Base-by-base conservation (phyloP, 2,888 invertebrate genomes). In the Glaucopsyche alexis region DNA sequence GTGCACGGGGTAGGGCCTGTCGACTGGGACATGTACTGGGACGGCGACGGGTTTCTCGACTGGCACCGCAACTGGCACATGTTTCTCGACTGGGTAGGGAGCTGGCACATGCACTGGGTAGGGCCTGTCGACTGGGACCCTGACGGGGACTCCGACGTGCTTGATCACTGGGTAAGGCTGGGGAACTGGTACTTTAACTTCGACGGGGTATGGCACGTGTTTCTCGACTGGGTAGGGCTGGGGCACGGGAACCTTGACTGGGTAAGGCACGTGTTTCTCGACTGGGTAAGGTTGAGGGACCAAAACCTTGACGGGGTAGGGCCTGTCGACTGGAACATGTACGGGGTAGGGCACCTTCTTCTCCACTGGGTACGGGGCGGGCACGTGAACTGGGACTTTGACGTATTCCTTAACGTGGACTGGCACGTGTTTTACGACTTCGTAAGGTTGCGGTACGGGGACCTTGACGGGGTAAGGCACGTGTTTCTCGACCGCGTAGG, bases 261-360 rank as follows among this genome's bases (percentile, higher is more conserved):
- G 96, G 85, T 95, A 94, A 50, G 95, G 96, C 14, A 96, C 87
- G 84, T 95, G 95, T 86, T 96, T 96, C 87, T 96, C 96, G 19
- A 96, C 96, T 77, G 96, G 96, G 90, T 96, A 96, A 79, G 96
- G 96, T 81, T 96, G 96, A 75, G 96, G 96, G 73, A 96, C 96
- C 73, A 94, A 91, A 73, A 96, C 96, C 90, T 96, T 96, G 80
- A 96, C 96, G 82, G 96, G 96, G 86, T 95, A 95, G 75, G 96
- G 96, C 86, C 95, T 95, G 87, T 96, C 96, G 78, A 96, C 96
- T 81, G 95, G 95, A 73, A 96, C 95, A 80, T 94, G 94, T 73
- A 94, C 94, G 78, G 96, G 96, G 81, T 95, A 95, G 76, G 95
- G 96, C 72, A 96, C 95, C 83, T 94, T 94, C 92, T 95, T 96